phyloP scores from a whole-genome alignment of 2,888 invertebrate genomes.

The Melanchra persicariae region DNA sequence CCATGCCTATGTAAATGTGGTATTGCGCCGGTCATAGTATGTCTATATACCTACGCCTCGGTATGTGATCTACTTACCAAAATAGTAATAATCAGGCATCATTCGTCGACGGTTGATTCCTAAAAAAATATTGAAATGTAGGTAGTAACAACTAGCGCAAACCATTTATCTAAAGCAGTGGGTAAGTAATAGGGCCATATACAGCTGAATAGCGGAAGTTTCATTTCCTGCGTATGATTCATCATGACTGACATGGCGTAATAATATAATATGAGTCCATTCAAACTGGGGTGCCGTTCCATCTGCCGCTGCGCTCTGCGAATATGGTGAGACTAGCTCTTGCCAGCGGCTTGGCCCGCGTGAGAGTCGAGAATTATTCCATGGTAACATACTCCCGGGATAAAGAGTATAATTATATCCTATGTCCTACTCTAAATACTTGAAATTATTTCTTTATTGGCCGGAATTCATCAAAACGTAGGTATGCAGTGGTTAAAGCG shows the following conservation, averaged over 20 bases:
- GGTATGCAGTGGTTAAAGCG: not conserved
- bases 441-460: too few species aligned
- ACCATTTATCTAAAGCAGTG: not conserved
- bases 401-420: too few species aligned
- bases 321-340: not conserved
- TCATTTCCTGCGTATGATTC: slow-evolving; percentile 15
- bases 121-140: slow-evolving; percentile 39
- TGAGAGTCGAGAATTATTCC: too few species aligned
- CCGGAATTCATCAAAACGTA: too few species aligned
- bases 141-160: not conserved
- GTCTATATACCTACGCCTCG: too few species aligned
- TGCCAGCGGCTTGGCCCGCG: not conserved
- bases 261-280: slow-evolving; percentile 13
- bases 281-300: not conserved
- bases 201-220: slow-evolving; percentile 5
- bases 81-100: slow-evolving; percentile 62
- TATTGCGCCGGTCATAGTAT: not conserved
- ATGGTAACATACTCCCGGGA: not conserved
- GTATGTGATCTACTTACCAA: slow-evolving; percentile 49
- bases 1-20: not conserved
- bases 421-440: too few species aligned
- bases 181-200: not conserved
- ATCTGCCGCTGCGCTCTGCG: not conserved
- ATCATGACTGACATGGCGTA: slow-evolving; percentile 19
- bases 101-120: slow-evolving; percentile 60